Percentiles rank a stretch among this genome's conserved stretches.
phyloP scores from a whole-genome alignment of 2,888 invertebrate species.

The Octonoba sinensis region DNA sequence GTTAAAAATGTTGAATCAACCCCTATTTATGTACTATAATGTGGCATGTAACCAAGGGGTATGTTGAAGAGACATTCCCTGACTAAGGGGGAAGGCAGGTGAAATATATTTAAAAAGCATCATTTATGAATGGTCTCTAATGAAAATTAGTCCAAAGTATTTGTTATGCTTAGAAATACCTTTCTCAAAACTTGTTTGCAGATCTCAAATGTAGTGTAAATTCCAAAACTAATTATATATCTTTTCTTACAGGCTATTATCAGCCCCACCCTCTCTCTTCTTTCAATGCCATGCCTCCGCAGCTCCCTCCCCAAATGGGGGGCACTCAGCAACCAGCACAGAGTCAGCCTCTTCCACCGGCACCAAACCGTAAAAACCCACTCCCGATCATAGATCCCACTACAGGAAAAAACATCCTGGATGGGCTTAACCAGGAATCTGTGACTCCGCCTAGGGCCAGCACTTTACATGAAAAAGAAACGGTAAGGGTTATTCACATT shows the following conservation, averaged over 20 bases:
- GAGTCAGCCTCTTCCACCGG: background rate
- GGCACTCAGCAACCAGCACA: constrained; percentile 9
- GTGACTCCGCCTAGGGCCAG: background rate
- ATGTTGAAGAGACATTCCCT: too few relatives aligned
- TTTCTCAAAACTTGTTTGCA: background rate
- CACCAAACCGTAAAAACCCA: constrained; percentile 10
- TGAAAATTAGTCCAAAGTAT: too few relatives aligned
- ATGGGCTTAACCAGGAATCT: constrained; percentile 18
- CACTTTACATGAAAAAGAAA: constrained; percentile 24
- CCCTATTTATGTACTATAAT: too few relatives aligned
- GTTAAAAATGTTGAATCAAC: too few relatives aligned
- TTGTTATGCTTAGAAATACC: background rate
- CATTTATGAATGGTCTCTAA: too few relatives aligned
- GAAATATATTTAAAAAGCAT: too few relatives aligned
- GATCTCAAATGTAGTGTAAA: background rate
- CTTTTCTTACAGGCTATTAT: constrained; percentile 21
- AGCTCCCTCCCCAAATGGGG: constrained; percentile 5
- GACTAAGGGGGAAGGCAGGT: too few relatives aligned
- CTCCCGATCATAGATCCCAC: constrained; percentile 38
- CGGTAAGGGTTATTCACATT: constrained; percentile 8
- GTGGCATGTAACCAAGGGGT: too few relatives aligned
- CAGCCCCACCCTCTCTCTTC: constrained; percentile 11
- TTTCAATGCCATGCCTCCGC: constrained; percentile 14
- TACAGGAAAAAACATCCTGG: constrained; percentile 42
- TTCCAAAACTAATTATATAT: background rate